A percentile compares a stretch with the other conserved stretches of the same genome.
Evolutionary conservation across 2,888 invertebrate species (phyloP).

Genomic region (Nezara viridula): DNA sequence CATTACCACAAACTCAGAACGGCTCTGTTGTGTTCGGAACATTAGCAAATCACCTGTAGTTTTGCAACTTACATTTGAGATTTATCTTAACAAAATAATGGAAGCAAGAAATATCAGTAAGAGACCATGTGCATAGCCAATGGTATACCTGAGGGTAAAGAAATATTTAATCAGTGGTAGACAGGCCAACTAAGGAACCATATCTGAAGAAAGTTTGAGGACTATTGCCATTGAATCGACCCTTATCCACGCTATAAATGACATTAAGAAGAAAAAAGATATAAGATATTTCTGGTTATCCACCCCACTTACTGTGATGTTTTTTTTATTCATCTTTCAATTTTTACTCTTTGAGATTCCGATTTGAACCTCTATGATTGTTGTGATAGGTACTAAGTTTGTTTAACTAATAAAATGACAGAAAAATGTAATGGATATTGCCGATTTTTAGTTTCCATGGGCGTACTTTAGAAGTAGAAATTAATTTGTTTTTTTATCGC

Average conservation of each 20-base stretch:
- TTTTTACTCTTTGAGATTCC: background rate
- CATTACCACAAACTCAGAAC: too few species aligned
- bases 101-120: too few species aligned
- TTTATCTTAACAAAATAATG: too few species aligned
- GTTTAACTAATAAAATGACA: slow-evolving; percentile 36
- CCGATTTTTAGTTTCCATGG: background rate
- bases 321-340: background rate
- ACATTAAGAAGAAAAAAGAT: background rate
- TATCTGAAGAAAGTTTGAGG: background rate
- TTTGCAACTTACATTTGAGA: too few species aligned
- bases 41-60: too few species aligned
- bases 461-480: background rate
- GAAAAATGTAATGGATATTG: background rate
- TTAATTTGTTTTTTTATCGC: background rate
- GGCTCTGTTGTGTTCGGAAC: too few species aligned
- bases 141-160: too few species aligned
- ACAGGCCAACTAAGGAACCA: background rate
- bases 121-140: too few species aligned
- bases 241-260: background rate
- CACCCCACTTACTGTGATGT: background rate
- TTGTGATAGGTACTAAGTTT: slow-evolving; percentile 1
- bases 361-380: background rate
- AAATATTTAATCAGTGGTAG: too few species aligned
- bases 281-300: background rate
- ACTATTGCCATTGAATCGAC: background rate